phyloP scores from a whole-genome alignment of 2,797 vertebrate species.

The Scyliorhinus canicula region DNA sequence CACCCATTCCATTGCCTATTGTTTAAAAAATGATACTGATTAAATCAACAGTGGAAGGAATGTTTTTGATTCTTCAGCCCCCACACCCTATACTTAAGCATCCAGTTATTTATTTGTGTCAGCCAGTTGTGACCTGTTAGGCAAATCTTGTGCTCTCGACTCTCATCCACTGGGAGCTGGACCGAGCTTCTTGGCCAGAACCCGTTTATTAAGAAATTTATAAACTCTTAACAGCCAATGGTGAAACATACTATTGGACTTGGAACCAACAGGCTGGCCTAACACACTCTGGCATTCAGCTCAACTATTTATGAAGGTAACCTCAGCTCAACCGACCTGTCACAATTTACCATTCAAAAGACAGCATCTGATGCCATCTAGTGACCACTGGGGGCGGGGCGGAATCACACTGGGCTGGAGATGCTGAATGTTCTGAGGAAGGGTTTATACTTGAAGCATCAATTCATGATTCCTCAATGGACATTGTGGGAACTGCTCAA shows the following conservation, averaged over 20 bases:
- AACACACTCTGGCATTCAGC: neutral
- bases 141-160: neutral
- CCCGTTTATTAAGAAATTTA: neutral
- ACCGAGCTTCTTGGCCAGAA: neutral
- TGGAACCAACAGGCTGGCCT: neutral
- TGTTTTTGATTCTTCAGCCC: neutral
- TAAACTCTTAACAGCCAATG: neutral
- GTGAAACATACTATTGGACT: neutral
- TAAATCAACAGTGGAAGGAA: neutral
- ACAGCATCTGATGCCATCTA: conserved; percentile 5
- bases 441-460: neutral
- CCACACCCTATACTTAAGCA: neutral
- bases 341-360: neutral
- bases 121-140: neutral
- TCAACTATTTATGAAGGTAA: neutral
- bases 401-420: neutral
- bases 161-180: conserved; percentile 12
- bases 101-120: neutral
- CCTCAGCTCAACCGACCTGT: neutral
- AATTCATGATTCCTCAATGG: neutral
- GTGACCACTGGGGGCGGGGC: neutral
- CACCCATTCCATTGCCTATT: neutral
- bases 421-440: neutral
- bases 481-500: neutral
- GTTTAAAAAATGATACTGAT: neutral